Conservation (phyloP, 2,113 vertebrate species). For the Hippoglossus stenolepis region DNA sequence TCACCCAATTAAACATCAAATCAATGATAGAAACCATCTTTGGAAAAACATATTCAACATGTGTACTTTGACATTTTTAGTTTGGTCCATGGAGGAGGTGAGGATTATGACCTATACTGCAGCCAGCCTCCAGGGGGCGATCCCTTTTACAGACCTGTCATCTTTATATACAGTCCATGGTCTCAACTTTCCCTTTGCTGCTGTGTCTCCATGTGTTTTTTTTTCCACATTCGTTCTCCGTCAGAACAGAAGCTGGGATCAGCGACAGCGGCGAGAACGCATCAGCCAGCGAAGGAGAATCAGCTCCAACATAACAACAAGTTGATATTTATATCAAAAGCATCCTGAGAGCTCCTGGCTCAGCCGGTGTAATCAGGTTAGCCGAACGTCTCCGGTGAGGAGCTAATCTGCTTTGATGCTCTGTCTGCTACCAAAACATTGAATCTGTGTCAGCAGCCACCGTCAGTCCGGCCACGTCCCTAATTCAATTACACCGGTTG, state of each 20-base stretch:
- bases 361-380: conserved; percentile 64
- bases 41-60: too few relatives aligned
- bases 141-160: not conserved
- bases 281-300: conserved; percentile 4
- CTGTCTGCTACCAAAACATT: conserved; percentile 49
- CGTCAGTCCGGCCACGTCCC: conserved; percentile 23
- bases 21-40: too few relatives aligned
- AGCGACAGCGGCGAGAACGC: not conserved
- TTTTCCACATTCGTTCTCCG: too few relatives aligned
- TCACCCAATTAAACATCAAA: too few relatives aligned
- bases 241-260: not conserved
- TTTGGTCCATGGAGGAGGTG: not conserved
- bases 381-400: conserved; percentile 51
- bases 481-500: conserved; percentile 64
- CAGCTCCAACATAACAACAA: conserved; percentile 23
- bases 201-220: too few relatives aligned
- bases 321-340: conserved; percentile 58
- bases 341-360: conserved; percentile 53
- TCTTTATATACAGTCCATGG: too few relatives aligned
- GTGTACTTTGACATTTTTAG: too few relatives aligned
- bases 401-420: conserved; percentile 67
- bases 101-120: not conserved
- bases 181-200: too few relatives aligned
- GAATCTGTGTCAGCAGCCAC: conserved; percentile 40
- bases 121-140: not conserved